Evolutionary conservation across 2,113 vertebrate species (phyloP), one percentile per base, ranked within the genome.

Genomic region (Sitta europaea): DNA sequence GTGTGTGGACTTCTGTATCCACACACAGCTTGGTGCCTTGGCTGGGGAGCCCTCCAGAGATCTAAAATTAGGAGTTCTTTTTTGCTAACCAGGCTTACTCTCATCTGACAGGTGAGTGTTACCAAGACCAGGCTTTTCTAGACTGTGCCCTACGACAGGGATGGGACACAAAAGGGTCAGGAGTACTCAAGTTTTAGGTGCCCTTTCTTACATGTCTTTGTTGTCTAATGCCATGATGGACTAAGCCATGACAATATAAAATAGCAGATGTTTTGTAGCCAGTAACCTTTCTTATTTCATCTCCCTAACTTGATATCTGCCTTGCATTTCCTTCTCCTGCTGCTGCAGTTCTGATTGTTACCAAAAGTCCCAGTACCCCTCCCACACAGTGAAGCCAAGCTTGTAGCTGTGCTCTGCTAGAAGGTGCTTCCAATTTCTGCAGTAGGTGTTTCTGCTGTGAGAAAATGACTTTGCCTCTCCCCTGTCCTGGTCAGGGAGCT

Each of bases 1-100:
- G 35, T 0, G 0, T 25, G 3, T 2, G 11, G 6, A 43, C 17
- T 70, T 77, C 33, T 59, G 17, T 40, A 24, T 38, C 14, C 0
- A 0, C 35, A 5, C 36, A 35, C 29, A 47, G 24, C n/a, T 67
- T 40, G 36, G 22, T 81, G n/a, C 43, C 61, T 51, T 29, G 48
- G 27, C 7, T 43, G 35, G 24, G 21, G 31, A 88, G 28, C 18
- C 0, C 65, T 91, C 21, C 42, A 42, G 40, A 62, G 11, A n/a
- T 9, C 16, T 71, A 33, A 53, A 78, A 54, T 20, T 2, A 63
- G 45, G 38, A 93, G 9, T 45, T 77, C 25, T 16, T 50, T 67
- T 45, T 87, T 48, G 43, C 40, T 63, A 15, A 13, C 18, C 12
- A 55, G 67, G 12, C 15, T 57, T 31, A 5, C 23, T 58, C n/a